phyloP scores from a whole-genome alignment of 2,113 vertebrate genomes.

The Cyphomyrus plagiostoma region DNA sequence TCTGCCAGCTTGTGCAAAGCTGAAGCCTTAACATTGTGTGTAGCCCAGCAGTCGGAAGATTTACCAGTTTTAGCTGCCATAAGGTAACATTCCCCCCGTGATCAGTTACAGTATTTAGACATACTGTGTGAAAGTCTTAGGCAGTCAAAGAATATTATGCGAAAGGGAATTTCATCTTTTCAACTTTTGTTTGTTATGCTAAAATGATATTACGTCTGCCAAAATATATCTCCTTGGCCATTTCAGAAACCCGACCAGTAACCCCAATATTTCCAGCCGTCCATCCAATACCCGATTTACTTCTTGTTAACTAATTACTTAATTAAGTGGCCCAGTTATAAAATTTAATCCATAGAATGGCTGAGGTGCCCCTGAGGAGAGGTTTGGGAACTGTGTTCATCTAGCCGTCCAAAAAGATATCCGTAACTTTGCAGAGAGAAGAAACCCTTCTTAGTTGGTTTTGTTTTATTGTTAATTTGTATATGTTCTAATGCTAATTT shows the following conservation, averaged over 20 bases:
- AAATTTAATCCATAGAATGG: background rate
- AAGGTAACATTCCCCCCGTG: background rate
- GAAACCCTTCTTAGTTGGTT: background rate
- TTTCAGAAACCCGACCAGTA: background rate
- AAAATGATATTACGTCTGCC: background rate
- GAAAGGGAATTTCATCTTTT: no score
- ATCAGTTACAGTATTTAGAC: background rate
- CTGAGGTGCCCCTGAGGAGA: background rate
- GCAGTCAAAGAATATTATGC: background rate
- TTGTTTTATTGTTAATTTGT: background rate
- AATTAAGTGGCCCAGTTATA: background rate
- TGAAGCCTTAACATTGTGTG: no score
- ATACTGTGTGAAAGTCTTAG: background rate
- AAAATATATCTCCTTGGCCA: background rate
- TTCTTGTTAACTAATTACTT: background rate
- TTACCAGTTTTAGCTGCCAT: background rate
- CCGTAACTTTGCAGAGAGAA: background rate
- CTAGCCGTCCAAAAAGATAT: background rate
- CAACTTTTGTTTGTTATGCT: no score
- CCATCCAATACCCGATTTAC: background rate
- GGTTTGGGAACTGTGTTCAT: background rate
- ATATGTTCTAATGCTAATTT: background rate
- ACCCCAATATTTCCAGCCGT: background rate
- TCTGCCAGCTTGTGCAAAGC: background rate
- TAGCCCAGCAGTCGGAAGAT: background rate